A percentile compares a stretch with the other conserved stretches of the same genome.
phyloP scores from a whole-genome alignment of 2,113 vertebrate genomes.

The Erpornis zantholeuca region DNA sequence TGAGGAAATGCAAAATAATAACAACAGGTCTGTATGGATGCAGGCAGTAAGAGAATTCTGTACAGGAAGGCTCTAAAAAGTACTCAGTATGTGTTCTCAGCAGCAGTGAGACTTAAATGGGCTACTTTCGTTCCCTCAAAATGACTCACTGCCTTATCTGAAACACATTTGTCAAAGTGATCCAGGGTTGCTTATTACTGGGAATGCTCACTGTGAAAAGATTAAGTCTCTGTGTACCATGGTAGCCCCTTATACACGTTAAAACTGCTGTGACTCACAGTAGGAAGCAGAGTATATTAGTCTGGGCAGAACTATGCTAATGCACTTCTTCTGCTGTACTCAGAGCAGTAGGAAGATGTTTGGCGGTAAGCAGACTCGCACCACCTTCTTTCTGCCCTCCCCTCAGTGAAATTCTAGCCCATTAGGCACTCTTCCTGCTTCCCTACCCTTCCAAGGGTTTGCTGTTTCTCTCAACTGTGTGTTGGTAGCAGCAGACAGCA shows the following conservation, averaged over 20 bases:
- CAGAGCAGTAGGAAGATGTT: background rate
- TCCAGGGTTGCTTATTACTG: background rate
- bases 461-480: background rate
- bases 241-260: background rate
- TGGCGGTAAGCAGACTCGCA: background rate
- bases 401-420: background rate
- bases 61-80: background rate
- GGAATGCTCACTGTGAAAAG: background rate
- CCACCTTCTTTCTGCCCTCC: background rate
- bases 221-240: background rate
- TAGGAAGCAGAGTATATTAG: background rate
- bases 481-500: background rate
- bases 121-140: background rate
- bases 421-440: background rate
- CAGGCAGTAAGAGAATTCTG: background rate
- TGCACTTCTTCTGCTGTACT: background rate
- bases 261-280: background rate
- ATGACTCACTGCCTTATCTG: background rate
- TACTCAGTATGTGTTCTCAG: background rate
- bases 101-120: background rate
- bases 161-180: background rate
- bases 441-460: background rate
- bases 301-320: background rate
- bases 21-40: background rate
- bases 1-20: background rate